Conservation (phyloP, 2,113 vertebrate genomes). For the Xiphias gladius region DNA sequence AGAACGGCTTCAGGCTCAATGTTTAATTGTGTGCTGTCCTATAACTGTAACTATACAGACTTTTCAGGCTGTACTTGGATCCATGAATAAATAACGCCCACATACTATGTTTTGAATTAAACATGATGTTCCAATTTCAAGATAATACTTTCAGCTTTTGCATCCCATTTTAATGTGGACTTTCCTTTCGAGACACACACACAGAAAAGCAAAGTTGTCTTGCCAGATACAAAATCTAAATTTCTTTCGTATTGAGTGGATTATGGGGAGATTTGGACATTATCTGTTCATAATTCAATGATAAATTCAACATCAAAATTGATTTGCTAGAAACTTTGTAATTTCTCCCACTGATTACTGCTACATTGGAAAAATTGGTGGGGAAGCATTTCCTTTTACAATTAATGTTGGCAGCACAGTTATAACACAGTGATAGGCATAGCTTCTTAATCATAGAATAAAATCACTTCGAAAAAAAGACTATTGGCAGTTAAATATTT, state of each 20-base stretch:
- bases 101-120: not conserved
- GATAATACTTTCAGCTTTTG: not conserved
- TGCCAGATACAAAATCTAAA: not conserved
- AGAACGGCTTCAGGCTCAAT: not conserved
- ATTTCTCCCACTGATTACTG: not conserved
- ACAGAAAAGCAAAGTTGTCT: conserved; percentile 6
- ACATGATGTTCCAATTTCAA: conserved; percentile 28
- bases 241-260: not conserved
- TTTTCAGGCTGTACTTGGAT: not conserved
- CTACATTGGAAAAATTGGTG: not conserved
- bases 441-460: not conserved
- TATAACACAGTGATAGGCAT: not conserved
- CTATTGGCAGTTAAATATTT: not conserved
- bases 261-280: not conserved
- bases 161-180: conserved; percentile 23
- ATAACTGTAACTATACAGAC: not conserved
- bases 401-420: not conserved
- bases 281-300: not conserved
- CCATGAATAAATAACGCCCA: not conserved
- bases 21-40: not conserved
- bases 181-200: not conserved
- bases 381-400: not conserved
- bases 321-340: not conserved
- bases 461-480: not conserved
- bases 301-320: not conserved